A percentile compares a stretch with the other conserved stretches of the same genome.
Conservation (phyloP, 2,113 vertebrate species). For the Paedocypris sp. region DNA sequence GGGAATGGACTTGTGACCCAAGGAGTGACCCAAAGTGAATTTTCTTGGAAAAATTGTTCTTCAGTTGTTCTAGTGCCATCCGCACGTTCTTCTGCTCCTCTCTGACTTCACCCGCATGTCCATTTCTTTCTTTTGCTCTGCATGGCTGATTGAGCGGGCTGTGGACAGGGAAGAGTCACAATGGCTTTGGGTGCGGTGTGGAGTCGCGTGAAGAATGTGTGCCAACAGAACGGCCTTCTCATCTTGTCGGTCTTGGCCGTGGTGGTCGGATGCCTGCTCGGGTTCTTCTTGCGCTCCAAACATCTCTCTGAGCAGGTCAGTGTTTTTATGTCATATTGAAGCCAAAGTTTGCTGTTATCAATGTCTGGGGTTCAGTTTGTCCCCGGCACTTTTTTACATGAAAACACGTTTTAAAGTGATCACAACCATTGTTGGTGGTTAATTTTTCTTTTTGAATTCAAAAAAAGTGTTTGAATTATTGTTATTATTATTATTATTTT, state of each 20-base stretch:
- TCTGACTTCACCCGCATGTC: too few species aligned
- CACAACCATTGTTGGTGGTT: too few species aligned
- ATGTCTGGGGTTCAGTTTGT: too few species aligned
- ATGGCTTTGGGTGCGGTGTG: conserved; percentile 70
- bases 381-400: too few species aligned
- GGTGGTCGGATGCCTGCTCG: conserved; percentile 89
- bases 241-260: conserved; percentile 90
- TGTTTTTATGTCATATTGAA: neutral
- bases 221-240: conserved; percentile 86
- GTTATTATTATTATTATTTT: too few species aligned
- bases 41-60: conserved; percentile 1
- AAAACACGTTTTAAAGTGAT: too few species aligned
- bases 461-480: too few species aligned
- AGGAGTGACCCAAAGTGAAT: conserved; percentile 38
- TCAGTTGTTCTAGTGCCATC: too few species aligned
- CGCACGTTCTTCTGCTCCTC: too few species aligned
- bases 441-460: too few species aligned
- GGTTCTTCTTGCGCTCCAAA: conserved; percentile 87
- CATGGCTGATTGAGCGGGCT: conserved; percentile 47
- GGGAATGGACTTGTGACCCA: conserved; percentile 55
- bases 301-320: conserved; percentile 90
- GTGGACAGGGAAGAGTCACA: conserved; percentile 60
- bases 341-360: too few species aligned
- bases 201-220: conserved; percentile 79
- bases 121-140: neutral